A percentile compares a stretch with the other conserved stretches of the same genome.
Conservation (phyloP, 2,113 vertebrate genomes). For the Panthera tigris region DNA sequence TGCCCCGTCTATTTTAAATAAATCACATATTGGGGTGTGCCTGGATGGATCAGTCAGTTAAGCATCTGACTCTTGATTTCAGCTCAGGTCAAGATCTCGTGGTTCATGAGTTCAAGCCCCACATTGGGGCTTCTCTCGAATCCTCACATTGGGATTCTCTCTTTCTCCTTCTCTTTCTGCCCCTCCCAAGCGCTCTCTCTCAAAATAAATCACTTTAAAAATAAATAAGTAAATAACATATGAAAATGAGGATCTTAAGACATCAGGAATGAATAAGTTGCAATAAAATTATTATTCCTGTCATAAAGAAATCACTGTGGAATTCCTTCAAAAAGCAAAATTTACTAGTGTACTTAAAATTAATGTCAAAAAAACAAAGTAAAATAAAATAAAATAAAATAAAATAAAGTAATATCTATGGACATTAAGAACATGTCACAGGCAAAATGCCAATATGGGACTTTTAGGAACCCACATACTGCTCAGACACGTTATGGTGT, state of each 20-base stretch:
- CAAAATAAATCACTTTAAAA: background rate
- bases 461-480: background rate
- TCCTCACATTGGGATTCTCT: no score
- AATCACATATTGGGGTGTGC: no score
- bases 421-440: background rate
- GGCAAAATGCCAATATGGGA: background rate
- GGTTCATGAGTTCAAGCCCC: no score
- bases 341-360: background rate
- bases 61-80: no score
- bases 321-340: conserved; percentile 53
- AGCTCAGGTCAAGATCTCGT: no score
- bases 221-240: background rate
- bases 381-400: no score
- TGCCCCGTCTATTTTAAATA: no score
- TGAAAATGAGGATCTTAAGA: conserved; percentile 34
- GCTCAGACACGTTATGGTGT: background rate
- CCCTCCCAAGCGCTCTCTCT: no score
- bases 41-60: no score
- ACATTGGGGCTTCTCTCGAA: no score
- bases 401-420: background rate
- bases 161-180: no score
- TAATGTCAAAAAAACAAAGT: no score
- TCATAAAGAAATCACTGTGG: background rate
- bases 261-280: background rate
- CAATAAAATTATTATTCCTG: conserved; percentile 38